Base-by-base conservation (phyloP, 2,113 vertebrate species). In the Tupaia tana region DNA sequence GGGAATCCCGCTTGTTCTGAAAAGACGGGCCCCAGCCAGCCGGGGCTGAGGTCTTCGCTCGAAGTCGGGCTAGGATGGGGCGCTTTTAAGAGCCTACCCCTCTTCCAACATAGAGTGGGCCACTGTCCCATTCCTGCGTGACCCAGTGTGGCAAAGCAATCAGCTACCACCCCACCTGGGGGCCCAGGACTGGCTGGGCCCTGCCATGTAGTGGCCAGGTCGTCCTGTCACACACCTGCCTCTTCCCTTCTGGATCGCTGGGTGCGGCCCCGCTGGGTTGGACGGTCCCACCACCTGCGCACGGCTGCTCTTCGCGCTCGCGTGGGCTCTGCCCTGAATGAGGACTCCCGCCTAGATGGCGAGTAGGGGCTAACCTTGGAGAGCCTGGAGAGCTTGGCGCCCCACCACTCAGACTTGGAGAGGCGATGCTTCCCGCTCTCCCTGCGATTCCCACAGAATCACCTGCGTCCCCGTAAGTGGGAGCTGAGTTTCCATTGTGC, bases 1-100 rank as follows among this genome's bases (percentile, higher is more conserved):
- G 12, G 75, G 43, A 90, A 87, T 93, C 94, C 93, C 61, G 58
- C 80, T 85, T 97, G 63, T 43, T 91, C 11, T n/a, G 20, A 84
- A 85, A 74, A 29, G 58, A 16, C 11, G 74, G 24, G n/a, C 52
- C 7, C 2, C 0, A 0, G 54, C 56, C 13, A 29, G 25, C 66
- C 27, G 3, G 74, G 5, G 1, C 54, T 5, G 71, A 13, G 34
- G 9, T 70, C 61, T 20, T 63, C 6, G 6, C 71, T 34, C 3
- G 34, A 25, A 31, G 2, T 6, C 2, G 14, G 14, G 27, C 9
- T 4, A 58, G 24, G 27, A 58, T 24, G 43, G 59, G 66, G 27
- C 67, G 31, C 22, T 58, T n/a, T 20, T 29, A 7, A 64, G 79
- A 75, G 9, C 43, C 54, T 63, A 63, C 20, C 64, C 3, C 16